These are phyloP conservation scores for Paratilapia polleni DNA, from an alignment of 2,113 vertebrate species.

Conservation along the genomic window DNA sequence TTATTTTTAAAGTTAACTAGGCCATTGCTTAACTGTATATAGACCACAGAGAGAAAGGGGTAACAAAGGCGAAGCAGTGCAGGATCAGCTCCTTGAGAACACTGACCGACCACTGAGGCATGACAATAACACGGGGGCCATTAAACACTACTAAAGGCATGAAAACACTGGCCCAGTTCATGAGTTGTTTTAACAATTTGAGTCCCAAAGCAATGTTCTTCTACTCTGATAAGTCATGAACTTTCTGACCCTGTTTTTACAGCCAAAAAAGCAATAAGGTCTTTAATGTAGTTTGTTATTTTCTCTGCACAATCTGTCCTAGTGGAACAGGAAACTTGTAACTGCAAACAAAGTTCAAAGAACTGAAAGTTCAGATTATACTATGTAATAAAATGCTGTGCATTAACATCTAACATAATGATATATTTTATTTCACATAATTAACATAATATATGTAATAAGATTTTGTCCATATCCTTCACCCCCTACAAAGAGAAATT, in stretches of 20 bases:
- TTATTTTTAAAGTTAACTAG: conserved; percentile 79
- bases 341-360: background rate
- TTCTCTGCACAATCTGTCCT: background rate
- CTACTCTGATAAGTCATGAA: background rate
- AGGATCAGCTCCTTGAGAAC: conserved; percentile 40
- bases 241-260: background rate
- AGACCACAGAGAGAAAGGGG: conserved; percentile 55
- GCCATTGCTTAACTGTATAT: conserved; percentile 67
- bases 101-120: conserved; percentile 18
- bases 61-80: conserved; percentile 37
- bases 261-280: background rate
- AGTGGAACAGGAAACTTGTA: background rate
- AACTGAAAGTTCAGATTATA: background rate
- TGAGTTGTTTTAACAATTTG: conserved; percentile 2
- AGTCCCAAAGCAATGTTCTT: background rate
- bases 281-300: background rate
- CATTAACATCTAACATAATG: background rate
- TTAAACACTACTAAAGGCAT: background rate
- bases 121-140: conserved; percentile 10
- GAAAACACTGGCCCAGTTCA: conserved; percentile 5
- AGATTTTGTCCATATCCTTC: background rate
- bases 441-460: background rate
- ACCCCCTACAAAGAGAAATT: background rate
- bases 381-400: background rate
- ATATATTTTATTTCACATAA: background rate